Evolutionary conservation across 2,113 vertebrate genomes (phyloP).

Genomic region (Rhodinocichla rosea): DNA sequence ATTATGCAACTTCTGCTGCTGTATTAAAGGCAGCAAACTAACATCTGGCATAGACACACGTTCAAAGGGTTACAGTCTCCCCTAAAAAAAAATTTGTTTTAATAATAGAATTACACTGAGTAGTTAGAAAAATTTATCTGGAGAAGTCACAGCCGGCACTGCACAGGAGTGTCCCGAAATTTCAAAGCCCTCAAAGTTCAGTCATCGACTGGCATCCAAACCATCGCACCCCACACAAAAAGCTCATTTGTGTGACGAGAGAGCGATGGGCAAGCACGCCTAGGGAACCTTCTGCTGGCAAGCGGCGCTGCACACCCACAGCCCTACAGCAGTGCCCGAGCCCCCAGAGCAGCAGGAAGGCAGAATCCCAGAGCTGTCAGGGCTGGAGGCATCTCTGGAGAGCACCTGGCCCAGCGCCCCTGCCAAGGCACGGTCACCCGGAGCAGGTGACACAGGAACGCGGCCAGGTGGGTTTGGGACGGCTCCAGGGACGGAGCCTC

Average conservation of each 20-base stretch:
- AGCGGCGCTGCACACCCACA: not conserved
- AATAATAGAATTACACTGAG: not conserved
- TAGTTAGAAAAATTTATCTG: not conserved
- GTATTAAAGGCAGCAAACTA: not conserved
- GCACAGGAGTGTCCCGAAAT: not conserved
- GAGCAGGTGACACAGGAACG: not conserved
- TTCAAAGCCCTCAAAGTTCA: not conserved
- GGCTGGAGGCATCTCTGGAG: not conserved
- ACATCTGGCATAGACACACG: fast-evolving
- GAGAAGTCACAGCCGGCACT: not conserved
- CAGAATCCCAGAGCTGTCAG: fast-evolving
- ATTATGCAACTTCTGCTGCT: not conserved
- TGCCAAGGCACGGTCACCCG: not conserved
- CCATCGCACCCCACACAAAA: not conserved
- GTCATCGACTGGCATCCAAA: not conserved
- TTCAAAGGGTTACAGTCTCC: not conserved
- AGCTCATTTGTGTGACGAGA: not conserved
- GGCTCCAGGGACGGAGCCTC: not conserved
- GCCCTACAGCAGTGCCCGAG: fast-evolving
- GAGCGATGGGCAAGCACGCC: fast-evolving
- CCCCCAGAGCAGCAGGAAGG: not conserved
- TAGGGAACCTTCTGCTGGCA: not conserved
- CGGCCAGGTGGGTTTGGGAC: not conserved
- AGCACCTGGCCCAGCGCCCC: not conserved
- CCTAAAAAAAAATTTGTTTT: not conserved